A percentile compares a stretch with the other conserved stretches of the same genome.
phyloP scores from a whole-genome alignment of 2,888 invertebrate genomes.

The Leptopterna dolabrata region DNA sequence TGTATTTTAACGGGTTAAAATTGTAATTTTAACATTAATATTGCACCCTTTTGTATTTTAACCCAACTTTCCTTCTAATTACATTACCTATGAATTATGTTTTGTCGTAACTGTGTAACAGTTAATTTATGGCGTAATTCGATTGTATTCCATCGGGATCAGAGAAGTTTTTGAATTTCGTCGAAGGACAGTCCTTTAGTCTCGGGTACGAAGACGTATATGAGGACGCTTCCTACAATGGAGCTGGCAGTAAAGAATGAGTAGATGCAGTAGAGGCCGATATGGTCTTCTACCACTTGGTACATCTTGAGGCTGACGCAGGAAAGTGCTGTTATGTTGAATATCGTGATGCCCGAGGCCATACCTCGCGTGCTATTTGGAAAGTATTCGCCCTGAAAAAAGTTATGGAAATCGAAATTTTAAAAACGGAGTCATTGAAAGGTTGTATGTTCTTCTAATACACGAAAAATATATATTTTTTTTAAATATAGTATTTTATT shows the following conservation, averaged over 20 bases:
- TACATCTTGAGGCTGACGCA: conserved; percentile 73
- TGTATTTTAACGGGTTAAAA: too few species aligned
- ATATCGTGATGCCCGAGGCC: conserved; percentile 72
- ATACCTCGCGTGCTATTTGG: conserved; percentile 74
- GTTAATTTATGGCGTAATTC: too few species aligned
- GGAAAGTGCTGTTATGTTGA: conserved; percentile 71
- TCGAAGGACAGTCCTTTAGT: conserved; percentile 79
- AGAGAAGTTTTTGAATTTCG: conserved; percentile 70
- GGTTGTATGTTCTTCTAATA: too few species aligned
- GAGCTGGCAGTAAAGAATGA: conserved; percentile 56
- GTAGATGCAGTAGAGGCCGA: conserved; percentile 60
- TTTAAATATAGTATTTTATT: too few species aligned
- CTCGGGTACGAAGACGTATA: conserved; percentile 69
- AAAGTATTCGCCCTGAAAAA: conserved; percentile 73
- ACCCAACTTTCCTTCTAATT: too few species aligned
- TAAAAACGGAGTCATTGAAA: too few species aligned
- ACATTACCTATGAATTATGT: too few species aligned
- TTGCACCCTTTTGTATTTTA: too few species aligned
- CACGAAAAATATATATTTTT: too few species aligned
- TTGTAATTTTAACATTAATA: too few species aligned
- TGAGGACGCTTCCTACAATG: conserved; percentile 53
- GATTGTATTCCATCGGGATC: neutral
- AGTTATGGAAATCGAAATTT: too few species aligned
- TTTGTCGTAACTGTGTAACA: too few species aligned
- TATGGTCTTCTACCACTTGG: conserved; percentile 57